Evolutionary conservation across 2,797 vertebrate genomes (phyloP), one percentile per base, ranked within the genome.

Genomic region (Pteronotus mesoamericanus): DNA sequence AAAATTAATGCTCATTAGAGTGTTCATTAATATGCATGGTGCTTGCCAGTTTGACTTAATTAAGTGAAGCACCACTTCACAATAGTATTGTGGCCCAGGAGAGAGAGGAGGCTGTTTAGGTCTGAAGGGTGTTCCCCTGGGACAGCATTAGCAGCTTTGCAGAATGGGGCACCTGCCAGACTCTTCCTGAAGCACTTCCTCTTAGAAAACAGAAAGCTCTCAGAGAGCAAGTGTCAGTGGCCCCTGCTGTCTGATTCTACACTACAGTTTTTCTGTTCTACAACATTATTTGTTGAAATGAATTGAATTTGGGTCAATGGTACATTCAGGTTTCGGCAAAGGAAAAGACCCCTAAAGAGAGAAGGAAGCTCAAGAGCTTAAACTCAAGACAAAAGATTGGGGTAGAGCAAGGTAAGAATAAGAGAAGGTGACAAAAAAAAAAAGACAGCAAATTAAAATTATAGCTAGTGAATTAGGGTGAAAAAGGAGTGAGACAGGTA

Each of bases 1-100:
- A 98, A 99, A 98, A 98, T 98, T 98, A 98, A 98, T 98, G 98
- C 98, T 98, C 97, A 98, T 98, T 98, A 98, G 96, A 94, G 66
- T 96, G 91, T 96, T 98, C 96, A 98, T 99, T 98, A 99, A 98
- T 98, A 99, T 99, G 98, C 98, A 98, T 80, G 2, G 68, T 68
- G 84, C 96, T 97, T 55, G 19, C 97, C 96, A 94, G 97, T 98
- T 98, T 98, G 98, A 98, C 98, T 98, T 98, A 98, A 99, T 98
- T 98, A 98, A 97, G 93, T 86, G 95, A 97, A 98, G 97, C 97
- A 97, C 85, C 91, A 97, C 96, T 98, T 98, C 84, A 95, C 6
- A 64, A 95, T 86, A 94, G 83, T 95, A 92, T 93, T 97, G 94
- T 98, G 82, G 95, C 84, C 72, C 95, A 95, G 94, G 89, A 94